Evolutionary conservation across 2,113 vertebrate genomes (phyloP).

Genomic region (Scophthalmus maximus): DNA sequence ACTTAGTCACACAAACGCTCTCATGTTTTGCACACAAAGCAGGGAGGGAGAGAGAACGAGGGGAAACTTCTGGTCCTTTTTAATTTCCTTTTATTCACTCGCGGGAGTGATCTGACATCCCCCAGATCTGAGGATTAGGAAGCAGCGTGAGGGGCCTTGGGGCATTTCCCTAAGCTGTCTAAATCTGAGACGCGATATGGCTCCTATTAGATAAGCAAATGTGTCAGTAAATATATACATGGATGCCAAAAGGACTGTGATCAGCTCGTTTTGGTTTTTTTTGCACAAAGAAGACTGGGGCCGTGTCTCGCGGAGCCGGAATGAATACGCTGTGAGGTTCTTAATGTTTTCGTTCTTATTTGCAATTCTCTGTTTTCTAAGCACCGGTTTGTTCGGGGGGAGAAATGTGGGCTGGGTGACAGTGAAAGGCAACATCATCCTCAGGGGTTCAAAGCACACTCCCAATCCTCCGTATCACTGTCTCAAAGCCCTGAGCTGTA

Average conservation of each 20-base stretch:
- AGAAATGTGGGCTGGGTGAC: conserved; percentile 41
- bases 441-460: conserved; percentile 58
- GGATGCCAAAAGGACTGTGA: conserved; percentile 28
- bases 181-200: conserved; percentile 70
- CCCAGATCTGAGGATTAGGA: conserved; percentile 68
- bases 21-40: conserved; percentile 38
- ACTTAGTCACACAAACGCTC: conserved; percentile 50
- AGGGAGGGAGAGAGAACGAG: conserved; percentile 12
- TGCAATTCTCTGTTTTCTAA: conserved; percentile 52
- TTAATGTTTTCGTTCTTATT: conserved; percentile 59
- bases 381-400: conserved; percentile 34
- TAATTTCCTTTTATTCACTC: conserved; percentile 48
- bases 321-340: conserved; percentile 28
- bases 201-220: conserved; percentile 76
- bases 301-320: conserved; percentile 27
- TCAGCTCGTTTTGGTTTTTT: conserved; percentile 54
- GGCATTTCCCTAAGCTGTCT: conserved; percentile 59
- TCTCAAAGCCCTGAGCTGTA: conserved; percentile 54
- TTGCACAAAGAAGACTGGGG: conserved; percentile 21
- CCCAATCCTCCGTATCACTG: conserved; percentile 50
- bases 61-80: conserved; percentile 36
- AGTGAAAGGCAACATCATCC: conserved; percentile 47
- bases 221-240: conserved; percentile 64
- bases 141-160: conserved; percentile 31
- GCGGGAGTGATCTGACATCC: conserved; percentile 40